Conservation (phyloP, 2,888 invertebrate genomes). For the Monochamus alternatus region DNA sequence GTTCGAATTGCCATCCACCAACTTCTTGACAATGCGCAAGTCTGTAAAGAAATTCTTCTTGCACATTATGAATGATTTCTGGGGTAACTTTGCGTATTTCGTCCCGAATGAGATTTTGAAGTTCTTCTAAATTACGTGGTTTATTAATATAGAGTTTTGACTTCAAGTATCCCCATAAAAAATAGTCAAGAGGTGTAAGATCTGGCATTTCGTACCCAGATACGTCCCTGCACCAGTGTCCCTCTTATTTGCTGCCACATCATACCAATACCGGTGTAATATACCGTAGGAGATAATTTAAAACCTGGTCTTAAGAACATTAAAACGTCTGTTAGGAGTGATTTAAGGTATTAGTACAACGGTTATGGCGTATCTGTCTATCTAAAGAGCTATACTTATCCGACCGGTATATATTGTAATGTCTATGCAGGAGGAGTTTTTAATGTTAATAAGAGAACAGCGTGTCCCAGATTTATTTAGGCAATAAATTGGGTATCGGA, state of each 20-base stretch:
- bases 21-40: too few relatives aligned
- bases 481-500: neutral
- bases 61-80: too few relatives aligned
- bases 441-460: constrained; percentile 3
- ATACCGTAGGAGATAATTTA: constrained; percentile 31
- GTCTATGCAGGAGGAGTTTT: constrained; percentile 13
- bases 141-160: too few relatives aligned
- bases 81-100: too few relatives aligned
- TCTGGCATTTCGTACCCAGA: too few relatives aligned
- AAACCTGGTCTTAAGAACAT: constrained; percentile 31
- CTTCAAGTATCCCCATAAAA: too few relatives aligned
- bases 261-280: constrained; percentile 28
- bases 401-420: constrained; percentile 19
- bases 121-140: too few relatives aligned
- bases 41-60: too few relatives aligned
- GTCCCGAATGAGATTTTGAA: too few relatives aligned
- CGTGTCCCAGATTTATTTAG: neutral
- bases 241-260: constrained; percentile 20
- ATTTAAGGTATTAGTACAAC: constrained; percentile 32
- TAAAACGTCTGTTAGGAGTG: constrained; percentile 30
- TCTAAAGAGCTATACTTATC: constrained; percentile 18
- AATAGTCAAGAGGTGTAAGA: too few relatives aligned
- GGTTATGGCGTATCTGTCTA: constrained; percentile 26
- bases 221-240: neutral
- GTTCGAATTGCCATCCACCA: too few relatives aligned